Conservation (phyloP, 2,888 invertebrate genomes). For the Glomeris marginata region DNA sequence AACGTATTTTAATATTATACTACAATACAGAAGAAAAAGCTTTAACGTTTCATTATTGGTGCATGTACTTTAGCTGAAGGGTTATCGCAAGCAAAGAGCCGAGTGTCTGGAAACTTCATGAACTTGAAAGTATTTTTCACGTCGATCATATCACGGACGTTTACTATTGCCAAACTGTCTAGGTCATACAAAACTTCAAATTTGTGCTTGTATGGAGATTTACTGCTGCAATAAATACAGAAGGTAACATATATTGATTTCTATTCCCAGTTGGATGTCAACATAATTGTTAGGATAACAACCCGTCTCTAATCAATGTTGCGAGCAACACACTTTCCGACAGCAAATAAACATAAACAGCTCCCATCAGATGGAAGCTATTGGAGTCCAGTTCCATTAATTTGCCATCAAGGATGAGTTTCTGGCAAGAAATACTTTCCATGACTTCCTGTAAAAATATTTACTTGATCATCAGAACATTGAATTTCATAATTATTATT, state of each 20-base stretch:
- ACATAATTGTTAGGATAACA: slow-evolving; percentile 1
- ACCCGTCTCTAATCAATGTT: slow-evolving; percentile 54
- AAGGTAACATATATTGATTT: no score
- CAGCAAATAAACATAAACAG: slow-evolving; percentile 81
- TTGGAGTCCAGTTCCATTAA: slow-evolving; percentile 75
- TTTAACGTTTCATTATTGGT: no score
- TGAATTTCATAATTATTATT: no score
- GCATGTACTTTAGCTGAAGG: slow-evolving; percentile 48
- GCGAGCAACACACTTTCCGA: slow-evolving; percentile 85
- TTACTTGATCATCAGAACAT: no score
- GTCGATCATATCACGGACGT: slow-evolving; percentile 75
- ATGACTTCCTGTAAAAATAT: slow-evolving; percentile 42
- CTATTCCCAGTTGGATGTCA: background rate
- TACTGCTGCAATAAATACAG: slow-evolving; percentile 27
- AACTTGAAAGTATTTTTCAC: slow-evolving; percentile 89
- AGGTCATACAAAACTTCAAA: slow-evolving; percentile 71
- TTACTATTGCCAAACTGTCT: slow-evolving; percentile 82
- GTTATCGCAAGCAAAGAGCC: slow-evolving; percentile 78
- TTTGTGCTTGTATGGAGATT: slow-evolving; percentile 65
- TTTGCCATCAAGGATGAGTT: slow-evolving; percentile 80
- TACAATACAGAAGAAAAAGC: no score
- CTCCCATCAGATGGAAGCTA: slow-evolving; percentile 68
- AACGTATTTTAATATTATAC: no score
- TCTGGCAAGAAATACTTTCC: slow-evolving; percentile 32
- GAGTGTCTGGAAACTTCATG: slow-evolving; percentile 80